A percentile compares a stretch with the other conserved stretches of the same genome.
Evolutionary conservation across 1,140 invertebrate species (phyloP).

Genomic region (Ceratoteleas bidentatus): DNA sequence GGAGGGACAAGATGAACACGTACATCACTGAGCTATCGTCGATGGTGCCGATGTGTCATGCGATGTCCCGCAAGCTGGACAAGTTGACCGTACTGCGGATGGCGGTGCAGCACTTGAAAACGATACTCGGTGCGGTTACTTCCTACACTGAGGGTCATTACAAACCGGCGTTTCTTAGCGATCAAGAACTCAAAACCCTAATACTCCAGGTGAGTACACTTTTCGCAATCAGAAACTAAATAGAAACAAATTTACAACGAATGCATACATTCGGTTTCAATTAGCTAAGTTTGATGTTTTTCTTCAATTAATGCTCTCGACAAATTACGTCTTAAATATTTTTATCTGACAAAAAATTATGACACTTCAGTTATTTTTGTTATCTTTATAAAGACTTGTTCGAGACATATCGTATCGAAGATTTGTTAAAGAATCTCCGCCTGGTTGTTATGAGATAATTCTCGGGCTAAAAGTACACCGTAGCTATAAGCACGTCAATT

Average conservation of each 20-base stretch:
- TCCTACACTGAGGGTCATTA: conserved; percentile 91
- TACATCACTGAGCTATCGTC: conserved; percentile 95
- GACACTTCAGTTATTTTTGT: no score
- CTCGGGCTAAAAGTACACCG: no score
- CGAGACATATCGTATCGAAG: no score
- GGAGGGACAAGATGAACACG: conserved; percentile 97
- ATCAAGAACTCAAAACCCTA: conserved; percentile 93
- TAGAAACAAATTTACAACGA: neutral
- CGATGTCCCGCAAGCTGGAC: conserved; percentile 95
- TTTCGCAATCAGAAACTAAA: neutral
- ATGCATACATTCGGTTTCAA: neutral
- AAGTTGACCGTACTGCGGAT: conserved; percentile 96
- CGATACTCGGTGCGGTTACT: conserved; percentile 88
- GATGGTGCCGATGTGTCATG: conserved; percentile 96
- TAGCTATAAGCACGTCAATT: no score
- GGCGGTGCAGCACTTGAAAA: conserved; percentile 96
- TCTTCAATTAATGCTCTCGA: no score
- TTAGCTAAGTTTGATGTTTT: no score
- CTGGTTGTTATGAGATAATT: no score
- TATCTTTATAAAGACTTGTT: no score
- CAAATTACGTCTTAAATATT: neutral
- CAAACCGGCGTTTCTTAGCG: conserved; percentile 93
- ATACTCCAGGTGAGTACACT: conserved; percentile 84
- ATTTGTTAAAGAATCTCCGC: no score
- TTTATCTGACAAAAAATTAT: no score